Base-by-base conservation (phyloP, 1,140 invertebrate species). In the Brevipalpus yothersi region DNA sequence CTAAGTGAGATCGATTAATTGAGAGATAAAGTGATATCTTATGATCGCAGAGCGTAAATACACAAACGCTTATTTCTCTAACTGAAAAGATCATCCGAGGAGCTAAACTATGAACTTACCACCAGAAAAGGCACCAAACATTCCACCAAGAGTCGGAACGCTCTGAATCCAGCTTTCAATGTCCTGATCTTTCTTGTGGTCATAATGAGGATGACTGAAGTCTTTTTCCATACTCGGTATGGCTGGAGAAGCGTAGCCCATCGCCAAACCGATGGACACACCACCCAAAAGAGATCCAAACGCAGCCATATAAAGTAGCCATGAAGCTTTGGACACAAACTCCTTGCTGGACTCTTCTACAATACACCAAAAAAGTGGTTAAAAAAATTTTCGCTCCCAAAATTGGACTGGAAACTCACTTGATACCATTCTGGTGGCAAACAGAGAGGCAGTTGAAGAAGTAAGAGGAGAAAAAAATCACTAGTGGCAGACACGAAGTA, bases 221-320 rank as follows among this genome's bases (percentile, higher is more conserved):
- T 47, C 55, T 42, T 60, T 21, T 23, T 64, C 41, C 60, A 66
- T 60, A 45, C 60, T 63, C 39, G 56, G 55, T 17, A 59, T 57
- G 7, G 66, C 64, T 17, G 64, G 57, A 10, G 66, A 60, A 19
- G 64, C 61, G 58, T 66, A 66, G 12, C 63, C 65, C 2, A 63
- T 53, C 12, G 58, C 61, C 12, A 63, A 43, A 17, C 66, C 66
- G 42, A 65, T 53, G 15, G 60, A 42, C 0, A 66, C n/a, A 7
- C 65, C 64, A 17, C 60, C 60, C 21, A 61, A 57, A 21, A 63
- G 55, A 21, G 61, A 58, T n/a, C 57, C 57, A 31, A 59, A 41
- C n/a, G 60, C 59, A 13, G 64, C 61, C 7, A 63, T 56, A 47
- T 61, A 65, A 53, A 65, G 8, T 17, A 55, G 7, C 11, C 23